Base-by-base conservation (phyloP, 2,797 vertebrate genomes). In the Chromobotia macracanthus region DNA sequence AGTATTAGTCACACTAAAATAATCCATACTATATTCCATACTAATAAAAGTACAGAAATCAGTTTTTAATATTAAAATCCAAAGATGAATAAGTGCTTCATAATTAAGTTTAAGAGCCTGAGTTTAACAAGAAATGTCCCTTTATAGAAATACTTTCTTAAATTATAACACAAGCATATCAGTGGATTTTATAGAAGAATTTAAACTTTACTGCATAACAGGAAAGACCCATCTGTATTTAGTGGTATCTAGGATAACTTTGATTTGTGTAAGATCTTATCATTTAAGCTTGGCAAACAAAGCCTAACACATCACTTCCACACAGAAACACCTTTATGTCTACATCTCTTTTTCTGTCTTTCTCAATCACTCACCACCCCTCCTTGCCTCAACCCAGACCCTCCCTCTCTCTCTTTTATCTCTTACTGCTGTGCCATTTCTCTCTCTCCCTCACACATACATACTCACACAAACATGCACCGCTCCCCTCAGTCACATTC, bases 401-500 rank as follows among this genome's bases (percentile, higher is more conserved):
- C 66, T 25, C 13, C 23, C 23, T 80, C 41, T 65, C 55, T 67
- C 71, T 60, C 21, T 31, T 18, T 80, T 50, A 66, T 55, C 70
- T 38, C 18, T 63, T 44, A 44, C 41, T 44, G 41, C 11, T 44
- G 10, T 44, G 41, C 41, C 41, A 19, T 31, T 12, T 63, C 58
- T 46, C 41, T 66, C 13, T 72, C 65, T 70, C 21, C 25, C 75
- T 83, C 51, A 2, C 70, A 64, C 64, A 61, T 48, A 55, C 41
- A 60, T 35, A 35, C 60, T 61, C 76, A 3, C 50, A 60, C 63
- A 56, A 75, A 61, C 48, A 56, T 58, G 31, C 67, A 50, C n/a
- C 18, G 56, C 60, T 66, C 28, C 70, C 50, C 65, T 64, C 70
- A 58, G 8, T 72, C 28, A 55, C 75, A 23, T 63, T 76, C 73